Evolutionary conservation across 2,113 vertebrate genomes (phyloP).

Genomic region (Miniopterus natalensis): DNA sequence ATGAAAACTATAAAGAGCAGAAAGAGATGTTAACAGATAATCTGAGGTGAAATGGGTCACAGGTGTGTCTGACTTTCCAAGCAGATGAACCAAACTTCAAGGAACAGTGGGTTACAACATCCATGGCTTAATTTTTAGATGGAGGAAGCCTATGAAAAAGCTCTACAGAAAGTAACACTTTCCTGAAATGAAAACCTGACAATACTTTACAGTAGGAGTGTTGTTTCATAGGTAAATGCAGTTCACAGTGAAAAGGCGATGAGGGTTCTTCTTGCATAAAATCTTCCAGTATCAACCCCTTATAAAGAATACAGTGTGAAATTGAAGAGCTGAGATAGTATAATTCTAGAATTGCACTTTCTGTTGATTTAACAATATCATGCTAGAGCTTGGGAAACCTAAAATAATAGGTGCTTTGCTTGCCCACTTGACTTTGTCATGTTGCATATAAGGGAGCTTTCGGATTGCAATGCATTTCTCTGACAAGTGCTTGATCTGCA

Average conservation of each 20-base stretch:
- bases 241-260: background rate
- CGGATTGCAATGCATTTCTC: background rate
- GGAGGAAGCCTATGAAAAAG: constrained; percentile 2
- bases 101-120: background rate
- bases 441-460: background rate
- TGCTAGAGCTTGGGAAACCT: background rate
- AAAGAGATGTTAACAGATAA: constrained; percentile 2
- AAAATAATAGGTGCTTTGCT: background rate
- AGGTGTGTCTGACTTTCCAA: constrained; percentile 3
- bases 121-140: constrained; percentile 50
- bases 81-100: background rate
- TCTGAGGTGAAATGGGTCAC: background rate
- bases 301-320: constrained; percentile 1
- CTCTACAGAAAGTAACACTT: background rate
- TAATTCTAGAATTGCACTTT: constrained; percentile 9
- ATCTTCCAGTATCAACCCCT: background rate
- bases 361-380: background rate
- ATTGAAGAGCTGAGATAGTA: background rate
- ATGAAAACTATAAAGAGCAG: background rate
- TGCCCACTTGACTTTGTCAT: background rate
- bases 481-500: constrained; percentile 1
- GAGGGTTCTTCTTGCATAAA: background rate
- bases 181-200: background rate
- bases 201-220: background rate
- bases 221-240: constrained; percentile 27